Evolutionary conservation across 2,888 invertebrate species (phyloP).

Genomic region (Pyrrhosoma nymphula): DNA sequence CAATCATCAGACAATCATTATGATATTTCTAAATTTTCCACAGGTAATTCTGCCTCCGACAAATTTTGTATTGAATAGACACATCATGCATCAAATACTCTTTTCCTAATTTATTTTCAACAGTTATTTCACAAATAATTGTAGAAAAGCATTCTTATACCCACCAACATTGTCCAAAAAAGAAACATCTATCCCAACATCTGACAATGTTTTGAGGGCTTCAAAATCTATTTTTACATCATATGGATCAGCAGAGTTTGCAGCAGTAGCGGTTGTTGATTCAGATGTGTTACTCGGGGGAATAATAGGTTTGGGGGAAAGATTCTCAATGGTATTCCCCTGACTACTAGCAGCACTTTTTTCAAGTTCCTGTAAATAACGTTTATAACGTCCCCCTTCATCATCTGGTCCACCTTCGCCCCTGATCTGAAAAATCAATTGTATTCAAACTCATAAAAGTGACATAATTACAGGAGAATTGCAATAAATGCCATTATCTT

Average conservation of each 20-base stretch:
- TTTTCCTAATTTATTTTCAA: background rate
- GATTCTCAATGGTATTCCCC: background rate
- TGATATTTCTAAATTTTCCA: no score
- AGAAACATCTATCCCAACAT: conserved; percentile 91
- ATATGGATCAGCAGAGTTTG: conserved; percentile 10
- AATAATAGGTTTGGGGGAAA: background rate
- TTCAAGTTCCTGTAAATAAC: conserved; percentile 72
- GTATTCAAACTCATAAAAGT: background rate
- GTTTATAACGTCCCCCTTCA: conserved; percentile 50
- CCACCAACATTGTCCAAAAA: conserved; percentile 87
- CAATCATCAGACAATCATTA: no score
- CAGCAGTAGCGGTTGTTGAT: background rate
- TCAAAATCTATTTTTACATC: conserved; percentile 87
- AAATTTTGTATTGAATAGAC: no score
- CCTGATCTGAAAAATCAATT: conserved; percentile 29
- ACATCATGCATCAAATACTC: no score
- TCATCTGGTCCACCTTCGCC: conserved; percentile 59
- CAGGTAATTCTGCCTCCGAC: no score
- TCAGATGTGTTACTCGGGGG: background rate
- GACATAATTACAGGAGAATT: background rate
- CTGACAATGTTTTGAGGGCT: conserved; percentile 84
- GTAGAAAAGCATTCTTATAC: conserved; percentile 69
- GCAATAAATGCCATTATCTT: background rate
- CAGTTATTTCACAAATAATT: background rate
- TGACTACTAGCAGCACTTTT: conserved; percentile 16